A percentile compares a stretch with the other conserved stretches of the same genome.
These are phyloP conservation scores for Notolepis coatsorum DNA, from an alignment of 2,797 vertebrate genomes.

Conservation along the genomic window DNA sequence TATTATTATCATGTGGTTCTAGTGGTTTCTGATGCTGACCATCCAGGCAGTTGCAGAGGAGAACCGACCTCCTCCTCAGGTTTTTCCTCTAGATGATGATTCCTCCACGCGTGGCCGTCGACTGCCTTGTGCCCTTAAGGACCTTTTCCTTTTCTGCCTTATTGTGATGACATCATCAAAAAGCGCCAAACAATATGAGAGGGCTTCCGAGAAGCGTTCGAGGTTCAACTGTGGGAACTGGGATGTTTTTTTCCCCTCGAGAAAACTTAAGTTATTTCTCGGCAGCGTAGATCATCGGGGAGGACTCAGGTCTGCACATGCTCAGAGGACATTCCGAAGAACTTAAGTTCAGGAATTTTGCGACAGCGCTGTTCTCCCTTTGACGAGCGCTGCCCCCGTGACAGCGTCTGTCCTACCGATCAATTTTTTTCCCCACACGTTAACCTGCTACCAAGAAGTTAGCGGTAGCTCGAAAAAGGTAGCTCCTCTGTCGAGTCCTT, in stretches of 20 bases:
- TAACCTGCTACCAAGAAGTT: too few relatives aligned
- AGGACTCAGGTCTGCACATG: too few relatives aligned
- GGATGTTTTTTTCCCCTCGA: slow-evolving; percentile 30
- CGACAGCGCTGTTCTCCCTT: too few relatives aligned
- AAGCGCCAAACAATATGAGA: slow-evolving; percentile 56
- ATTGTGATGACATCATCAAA: slow-evolving; percentile 60
- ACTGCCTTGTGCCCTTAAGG: slow-evolving; percentile 31
- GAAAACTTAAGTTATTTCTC: too few relatives aligned
- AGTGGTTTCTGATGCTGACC: slow-evolving; percentile 7
- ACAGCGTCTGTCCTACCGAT: too few relatives aligned
- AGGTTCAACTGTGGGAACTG: slow-evolving; percentile 4
- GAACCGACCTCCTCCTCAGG: slow-evolving; percentile 1
- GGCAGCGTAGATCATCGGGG: too few relatives aligned
- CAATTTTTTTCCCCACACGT: too few relatives aligned
- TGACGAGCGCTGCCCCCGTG: too few relatives aligned
- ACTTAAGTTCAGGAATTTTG: too few relatives aligned
- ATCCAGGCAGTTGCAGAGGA: slow-evolving; percentile 19
- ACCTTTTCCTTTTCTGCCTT: slow-evolving; percentile 62
- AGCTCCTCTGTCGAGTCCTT: too few relatives aligned
- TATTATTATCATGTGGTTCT: slow-evolving; percentile 16
- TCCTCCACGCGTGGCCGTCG: background rate
- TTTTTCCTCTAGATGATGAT: slow-evolving; percentile 5
- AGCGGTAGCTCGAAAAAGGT: too few relatives aligned
- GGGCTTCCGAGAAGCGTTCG: slow-evolving; percentile 36
- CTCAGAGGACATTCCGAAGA: too few relatives aligned